These are phyloP conservation scores for Paratrypauchen microcephalus DNA, from an alignment of 2,797 vertebrate species.

Conservation along the genomic window DNA sequence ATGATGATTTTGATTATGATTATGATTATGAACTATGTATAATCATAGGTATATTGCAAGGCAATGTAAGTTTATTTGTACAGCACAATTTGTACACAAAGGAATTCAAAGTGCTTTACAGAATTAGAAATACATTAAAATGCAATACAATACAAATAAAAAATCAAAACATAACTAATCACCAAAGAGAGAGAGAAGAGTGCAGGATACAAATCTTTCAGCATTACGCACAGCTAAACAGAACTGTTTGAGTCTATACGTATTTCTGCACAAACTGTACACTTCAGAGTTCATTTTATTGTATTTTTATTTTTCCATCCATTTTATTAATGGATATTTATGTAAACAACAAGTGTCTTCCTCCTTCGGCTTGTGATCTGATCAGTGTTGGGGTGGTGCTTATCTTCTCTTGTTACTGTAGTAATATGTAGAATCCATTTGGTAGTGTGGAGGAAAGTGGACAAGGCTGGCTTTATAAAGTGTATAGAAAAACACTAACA, in stretches of 20 bases:
- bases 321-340: slow-evolving; percentile 9
- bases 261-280: neutral
- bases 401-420: slow-evolving; percentile 12
- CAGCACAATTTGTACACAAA: too few species aligned
- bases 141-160: too few species aligned
- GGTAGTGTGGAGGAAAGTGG: neutral
- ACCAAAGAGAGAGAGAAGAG: too few species aligned
- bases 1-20: too few species aligned
- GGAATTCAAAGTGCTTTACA: too few species aligned
- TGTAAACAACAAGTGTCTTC: slow-evolving; percentile 14
- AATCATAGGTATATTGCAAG: too few species aligned
- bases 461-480: slow-evolving; percentile 31
- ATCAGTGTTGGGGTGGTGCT: slow-evolving; percentile 10
- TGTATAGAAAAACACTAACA: slow-evolving; percentile 28
- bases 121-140: too few species aligned
- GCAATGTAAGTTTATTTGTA: too few species aligned
- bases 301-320: neutral
- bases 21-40: too few species aligned
- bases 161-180: too few species aligned
- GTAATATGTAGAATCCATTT: slow-evolving; percentile 30
- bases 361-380: slow-evolving; percentile 7
- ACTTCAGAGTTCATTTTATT: neutral
- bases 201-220: too few species aligned
- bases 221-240: too few species aligned
- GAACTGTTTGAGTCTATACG: neutral